Evolutionary conservation across 2,888 invertebrate genomes (phyloP).

Genomic region (Lithophane leautieri): DNA sequence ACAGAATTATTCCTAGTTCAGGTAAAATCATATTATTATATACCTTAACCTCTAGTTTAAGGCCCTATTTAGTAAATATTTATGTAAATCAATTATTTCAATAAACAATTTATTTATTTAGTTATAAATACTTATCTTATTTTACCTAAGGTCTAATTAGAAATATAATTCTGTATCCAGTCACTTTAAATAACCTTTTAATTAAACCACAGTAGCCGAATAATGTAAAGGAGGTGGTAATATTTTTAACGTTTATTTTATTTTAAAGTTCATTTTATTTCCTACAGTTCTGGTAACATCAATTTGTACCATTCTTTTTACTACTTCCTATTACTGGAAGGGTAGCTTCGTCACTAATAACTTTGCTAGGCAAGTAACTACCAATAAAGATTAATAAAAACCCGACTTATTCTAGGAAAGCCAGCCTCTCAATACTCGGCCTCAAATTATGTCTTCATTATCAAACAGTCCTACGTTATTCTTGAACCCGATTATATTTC

Average conservation of each 20-base stretch:
- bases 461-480: neutral
- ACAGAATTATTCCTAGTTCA: no score
- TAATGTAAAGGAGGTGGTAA: neutral
- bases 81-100: no score
- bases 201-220: neutral
- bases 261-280: neutral
- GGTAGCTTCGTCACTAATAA: neutral
- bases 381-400: neutral
- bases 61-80: no score
- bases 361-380: neutral
- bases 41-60: no score
- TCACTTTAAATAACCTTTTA: constrained; percentile 6
- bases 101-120: no score
- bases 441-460: neutral
- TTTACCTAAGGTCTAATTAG: constrained; percentile 12
- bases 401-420: neutral
- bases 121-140: constrained; percentile 1
- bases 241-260: neutral
- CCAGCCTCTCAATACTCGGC: no score
- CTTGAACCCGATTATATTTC: neutral
- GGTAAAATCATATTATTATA: no score
- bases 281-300: neutral
- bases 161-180: neutral
- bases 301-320: neutral
- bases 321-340: neutral